These are phyloP conservation scores for Pedionomus torquatus DNA, from an alignment of 2,113 vertebrate species.

Conservation along the genomic window DNA sequence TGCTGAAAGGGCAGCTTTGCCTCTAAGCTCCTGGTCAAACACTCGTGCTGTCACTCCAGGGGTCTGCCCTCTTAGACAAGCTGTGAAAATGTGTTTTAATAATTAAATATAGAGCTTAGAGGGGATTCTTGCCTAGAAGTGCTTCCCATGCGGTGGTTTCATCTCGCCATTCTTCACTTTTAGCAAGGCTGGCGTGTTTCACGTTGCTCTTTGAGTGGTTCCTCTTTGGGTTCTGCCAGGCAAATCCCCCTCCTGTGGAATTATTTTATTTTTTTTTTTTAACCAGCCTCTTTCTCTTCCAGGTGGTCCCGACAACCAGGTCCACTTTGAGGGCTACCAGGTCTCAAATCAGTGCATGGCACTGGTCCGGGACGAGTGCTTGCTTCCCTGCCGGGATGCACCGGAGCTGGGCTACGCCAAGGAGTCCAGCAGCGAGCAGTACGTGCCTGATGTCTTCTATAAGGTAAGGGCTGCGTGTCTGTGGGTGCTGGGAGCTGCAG, in stretches of 20 bases:
- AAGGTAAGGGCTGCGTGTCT: slow-evolving; percentile 79
- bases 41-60: not conserved
- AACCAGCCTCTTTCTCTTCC: slow-evolving; percentile 2
- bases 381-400: slow-evolving; percentile 92
- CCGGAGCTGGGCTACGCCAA: slow-evolving; percentile 95
- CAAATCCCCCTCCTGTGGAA: fast-evolving
- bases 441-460: slow-evolving; percentile 96
- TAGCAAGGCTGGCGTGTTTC: fast-evolving
- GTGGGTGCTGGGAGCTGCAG: not conserved
- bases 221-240: not conserved
- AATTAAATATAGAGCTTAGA: not conserved
- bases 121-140: not conserved
- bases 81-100: not conserved
- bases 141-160: not conserved
- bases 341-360: slow-evolving; percentile 99
- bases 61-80: not conserved
- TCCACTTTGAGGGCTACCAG: slow-evolving; percentile 98
- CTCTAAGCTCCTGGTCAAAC: not conserved
- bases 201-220: fast-evolving
- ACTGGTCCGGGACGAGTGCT: slow-evolving; percentile 92
- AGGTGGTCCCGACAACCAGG: slow-evolving; percentile 99
- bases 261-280: not conserved
- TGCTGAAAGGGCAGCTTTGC: not conserved
- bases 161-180: fast-evolving
- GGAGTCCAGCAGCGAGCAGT: slow-evolving; percentile 97